These are phyloP conservation scores for Malurus leucopterus DNA, from an alignment of 2,797 vertebrate species.

Conservation along the genomic window DNA sequence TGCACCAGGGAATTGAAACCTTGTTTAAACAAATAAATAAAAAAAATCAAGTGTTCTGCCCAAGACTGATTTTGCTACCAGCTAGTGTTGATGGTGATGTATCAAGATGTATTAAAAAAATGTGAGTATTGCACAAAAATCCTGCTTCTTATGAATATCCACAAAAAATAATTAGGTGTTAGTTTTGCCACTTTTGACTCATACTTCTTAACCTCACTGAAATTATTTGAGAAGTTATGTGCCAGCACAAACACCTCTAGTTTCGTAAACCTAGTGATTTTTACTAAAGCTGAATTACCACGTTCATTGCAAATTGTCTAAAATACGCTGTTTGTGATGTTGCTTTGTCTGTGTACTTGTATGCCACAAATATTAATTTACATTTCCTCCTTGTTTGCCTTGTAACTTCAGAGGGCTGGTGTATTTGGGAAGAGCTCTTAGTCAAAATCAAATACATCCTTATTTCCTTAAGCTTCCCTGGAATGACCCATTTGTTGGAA, in stretches of 20 bases:
- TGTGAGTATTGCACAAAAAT: conserved; percentile 5
- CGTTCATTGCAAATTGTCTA: conserved; percentile 5
- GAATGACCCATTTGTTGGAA: background rate
- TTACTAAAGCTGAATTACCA: conserved; percentile 1
- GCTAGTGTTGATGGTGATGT: background rate
- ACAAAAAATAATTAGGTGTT: background rate
- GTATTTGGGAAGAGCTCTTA: background rate
- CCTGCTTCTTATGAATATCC: background rate
- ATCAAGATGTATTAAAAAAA: background rate
- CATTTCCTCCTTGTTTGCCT: background rate
- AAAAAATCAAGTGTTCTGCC: conserved; percentile 52
- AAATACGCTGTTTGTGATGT: background rate
- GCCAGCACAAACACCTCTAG: background rate
- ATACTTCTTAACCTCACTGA: background rate
- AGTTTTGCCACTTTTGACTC: background rate
- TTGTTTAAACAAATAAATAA: background rate
- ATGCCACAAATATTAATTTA: background rate
- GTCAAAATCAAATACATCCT: no score
- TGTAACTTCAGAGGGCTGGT: background rate
- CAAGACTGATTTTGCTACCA: conserved; percentile 52
- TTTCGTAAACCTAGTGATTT: conserved; percentile 2
- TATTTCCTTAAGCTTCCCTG: background rate
- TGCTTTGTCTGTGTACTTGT: background rate
- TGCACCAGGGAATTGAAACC: conserved; percentile 68
- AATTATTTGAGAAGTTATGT: conserved; percentile 1